phyloP scores from a whole-genome alignment of 2,113 vertebrate species.

The Tamias sibiricus region DNA sequence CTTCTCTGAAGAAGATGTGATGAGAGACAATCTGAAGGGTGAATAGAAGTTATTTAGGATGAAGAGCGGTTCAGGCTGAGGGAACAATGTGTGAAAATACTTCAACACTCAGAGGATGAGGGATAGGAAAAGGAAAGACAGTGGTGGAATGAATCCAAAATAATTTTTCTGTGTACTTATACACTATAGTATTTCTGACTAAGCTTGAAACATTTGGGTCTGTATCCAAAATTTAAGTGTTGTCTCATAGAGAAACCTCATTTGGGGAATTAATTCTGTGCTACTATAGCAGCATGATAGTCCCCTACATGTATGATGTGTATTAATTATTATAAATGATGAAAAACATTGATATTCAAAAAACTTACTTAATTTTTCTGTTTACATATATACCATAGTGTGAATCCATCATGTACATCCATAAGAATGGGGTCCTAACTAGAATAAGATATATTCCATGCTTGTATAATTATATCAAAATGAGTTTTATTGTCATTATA shows the following conservation, averaged over 20 bases:
- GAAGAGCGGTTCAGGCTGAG: background rate
- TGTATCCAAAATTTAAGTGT: background rate
- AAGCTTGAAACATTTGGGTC: background rate
- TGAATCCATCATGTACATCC: too few species aligned
- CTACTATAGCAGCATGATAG: background rate
- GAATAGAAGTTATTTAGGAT: background rate
- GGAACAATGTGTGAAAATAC: background rate
- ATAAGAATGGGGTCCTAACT: too few species aligned
- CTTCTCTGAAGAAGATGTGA: background rate
- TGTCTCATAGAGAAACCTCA: background rate
- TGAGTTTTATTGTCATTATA: too few species aligned
- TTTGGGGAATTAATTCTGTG: background rate
- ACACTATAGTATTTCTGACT: background rate
- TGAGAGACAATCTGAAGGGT: background rate
- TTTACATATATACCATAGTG: too few species aligned
- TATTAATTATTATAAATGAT: background rate
- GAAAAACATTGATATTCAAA: background rate
- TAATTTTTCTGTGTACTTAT: too few species aligned
- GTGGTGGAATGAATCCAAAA: too few species aligned
- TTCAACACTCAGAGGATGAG: background rate
- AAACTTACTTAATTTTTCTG: too few species aligned
- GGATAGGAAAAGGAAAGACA: too few species aligned
- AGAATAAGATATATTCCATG: too few species aligned
- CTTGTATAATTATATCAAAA: too few species aligned
- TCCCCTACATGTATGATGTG: background rate